Conservation (phyloP, 2,797 vertebrate species). For the Lithobates sylvaticus region DNA sequence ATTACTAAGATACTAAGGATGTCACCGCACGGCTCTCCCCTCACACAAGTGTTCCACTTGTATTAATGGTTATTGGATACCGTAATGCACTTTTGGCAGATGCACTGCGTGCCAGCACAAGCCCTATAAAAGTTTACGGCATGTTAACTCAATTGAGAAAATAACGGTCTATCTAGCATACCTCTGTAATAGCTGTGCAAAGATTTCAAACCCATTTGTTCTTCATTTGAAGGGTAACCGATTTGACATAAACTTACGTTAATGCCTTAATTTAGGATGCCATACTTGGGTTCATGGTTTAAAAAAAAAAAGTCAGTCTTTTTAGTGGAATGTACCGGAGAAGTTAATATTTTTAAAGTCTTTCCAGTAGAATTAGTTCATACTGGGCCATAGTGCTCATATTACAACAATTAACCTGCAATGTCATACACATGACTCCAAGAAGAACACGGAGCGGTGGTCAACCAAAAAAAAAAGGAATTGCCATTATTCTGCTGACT, state of each 20-base stretch:
- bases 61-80: conserved; percentile 51
- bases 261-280: conserved; percentile 22
- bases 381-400: neutral
- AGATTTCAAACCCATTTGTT: conserved; percentile 35
- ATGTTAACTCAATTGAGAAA: conserved; percentile 50
- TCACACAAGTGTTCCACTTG: conserved; percentile 27
- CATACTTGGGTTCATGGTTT: neutral
- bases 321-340: neutral
- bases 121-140: conserved; percentile 47
- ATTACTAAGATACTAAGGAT: conserved; percentile 16
- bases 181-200: conserved; percentile 33
- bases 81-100: conserved; percentile 39
- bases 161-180: conserved; percentile 38
- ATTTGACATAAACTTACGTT: conserved; percentile 10
- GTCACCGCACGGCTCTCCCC: neutral
- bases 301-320: neutral
- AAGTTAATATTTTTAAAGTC: neutral
- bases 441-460: neutral
- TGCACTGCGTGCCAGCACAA: conserved; percentile 26
- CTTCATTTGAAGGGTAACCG: conserved; percentile 12
- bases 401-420: neutral
- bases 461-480: conserved; percentile 6
- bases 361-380: neutral
- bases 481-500: neutral
- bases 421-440: neutral